Percentiles rank a stretch among this genome's conserved stretches.
Conservation (phyloP, 37 sponge, comb jelly and placozoan species). For the Cliona cf. orientalis region DNA sequence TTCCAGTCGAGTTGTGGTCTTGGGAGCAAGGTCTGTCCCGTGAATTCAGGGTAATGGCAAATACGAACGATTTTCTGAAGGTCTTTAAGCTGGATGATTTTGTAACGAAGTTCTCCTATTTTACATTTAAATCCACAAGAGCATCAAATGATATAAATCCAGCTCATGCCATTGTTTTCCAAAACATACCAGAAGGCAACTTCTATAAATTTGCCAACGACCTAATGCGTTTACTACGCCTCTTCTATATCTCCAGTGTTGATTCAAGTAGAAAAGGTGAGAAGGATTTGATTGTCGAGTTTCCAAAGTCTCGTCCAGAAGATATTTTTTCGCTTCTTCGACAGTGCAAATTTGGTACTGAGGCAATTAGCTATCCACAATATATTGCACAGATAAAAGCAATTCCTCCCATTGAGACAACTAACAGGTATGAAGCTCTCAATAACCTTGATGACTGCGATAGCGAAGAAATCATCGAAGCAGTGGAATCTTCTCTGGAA, state of each 20-base stretch:
- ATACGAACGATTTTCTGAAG: neutral
- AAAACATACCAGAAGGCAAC: neutral
- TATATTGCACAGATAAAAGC: neutral
- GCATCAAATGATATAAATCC: neutral
- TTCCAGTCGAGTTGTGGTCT: slow-evolving; percentile 17
- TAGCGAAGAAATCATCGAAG: neutral
- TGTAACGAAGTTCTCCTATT: neutral
- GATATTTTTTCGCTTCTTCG: neutral
- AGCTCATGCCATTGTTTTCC: neutral
- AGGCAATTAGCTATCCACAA: neutral
- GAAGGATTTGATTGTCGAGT: neutral
- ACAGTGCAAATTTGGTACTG: neutral
- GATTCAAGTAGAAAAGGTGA: neutral
- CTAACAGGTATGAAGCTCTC: neutral
- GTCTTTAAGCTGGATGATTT: neutral
- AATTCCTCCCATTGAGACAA: neutral
- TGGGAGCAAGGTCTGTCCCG: slow-evolving; percentile 7
- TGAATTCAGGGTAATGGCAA: slow-evolving; percentile 3
- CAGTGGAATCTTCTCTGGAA: no score
- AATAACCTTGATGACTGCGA: neutral
- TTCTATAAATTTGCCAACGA: neutral
- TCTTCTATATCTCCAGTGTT: neutral
- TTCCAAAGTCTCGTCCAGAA: neutral
- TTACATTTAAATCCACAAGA: neutral
- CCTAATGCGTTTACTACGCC: neutral